Evolutionary conservation across 2,888 invertebrate genomes (phyloP), one percentile per base, ranked within the genome.

Genomic region (Troides helena): DNA sequence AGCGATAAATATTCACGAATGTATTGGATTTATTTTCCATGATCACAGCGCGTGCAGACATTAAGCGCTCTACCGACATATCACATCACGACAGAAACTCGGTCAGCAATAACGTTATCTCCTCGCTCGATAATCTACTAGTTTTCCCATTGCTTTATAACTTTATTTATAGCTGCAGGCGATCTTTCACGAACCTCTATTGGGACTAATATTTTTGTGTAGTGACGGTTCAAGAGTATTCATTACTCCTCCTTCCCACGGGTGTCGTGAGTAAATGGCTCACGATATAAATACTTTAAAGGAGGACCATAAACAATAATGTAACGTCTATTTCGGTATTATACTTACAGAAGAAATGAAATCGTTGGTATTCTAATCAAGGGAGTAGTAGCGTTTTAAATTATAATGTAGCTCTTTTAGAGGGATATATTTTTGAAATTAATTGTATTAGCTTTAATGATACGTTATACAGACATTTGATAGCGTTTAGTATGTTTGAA

Each of bases 11-110:
- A 72, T 72, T 65, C 70, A 70, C 71, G 73, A 75, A 73, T 77
- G 77, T 75, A 71, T 74, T 72, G 76, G 76, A 79, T 75, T 75
- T 10, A 10, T 76, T 79, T 76, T 74, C 76, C 78, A 78, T 76
- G 77, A 75, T 65, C 73, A 72, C 70, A 67, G 71, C 69, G 74
- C 74, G 72, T 67, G 69, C 64, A 62, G 71, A 75, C 75, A 77
- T 77, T 77, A 77, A 72, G 70, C 72, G 74, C 73, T 74, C 70
- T 74, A 75, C 67, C 74, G 72, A 74, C 75, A 75, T 73, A 72
- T 73, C 74, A 70, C 74, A 72, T 73, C 74, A 70, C 74, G 64
- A 72, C 75, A 74, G 69, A 73, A 75, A 72, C 74, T 70, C 63
- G 73, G 66, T 63, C 64, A 62, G 39, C 58, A 67, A 73, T 71